These are phyloP conservation scores for Etheostoma cragini DNA, from an alignment of 2,113 vertebrate species.

Conservation along the genomic window DNA sequence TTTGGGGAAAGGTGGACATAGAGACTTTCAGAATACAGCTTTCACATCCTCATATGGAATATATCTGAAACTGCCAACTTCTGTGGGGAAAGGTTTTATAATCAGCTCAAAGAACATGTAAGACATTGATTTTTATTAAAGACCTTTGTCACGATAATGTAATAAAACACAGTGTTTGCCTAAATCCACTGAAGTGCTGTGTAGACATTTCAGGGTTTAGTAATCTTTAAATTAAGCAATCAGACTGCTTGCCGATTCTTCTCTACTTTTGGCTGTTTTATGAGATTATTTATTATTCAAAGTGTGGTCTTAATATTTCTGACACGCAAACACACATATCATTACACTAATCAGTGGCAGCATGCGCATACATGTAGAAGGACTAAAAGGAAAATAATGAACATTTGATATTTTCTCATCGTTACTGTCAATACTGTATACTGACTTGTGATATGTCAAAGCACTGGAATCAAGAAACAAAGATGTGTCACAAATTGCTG, in stretches of 20 bases:
- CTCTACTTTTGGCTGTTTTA: not conserved
- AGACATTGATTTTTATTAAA: not conserved
- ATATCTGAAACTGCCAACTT: not conserved
- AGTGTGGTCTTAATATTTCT: constrained; percentile 15
- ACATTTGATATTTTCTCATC: constrained; percentile 9
- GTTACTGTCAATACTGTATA: constrained; percentile 4
- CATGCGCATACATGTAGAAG: not conserved
- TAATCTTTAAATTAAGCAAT: constrained; percentile 8
- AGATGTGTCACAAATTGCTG: constrained; percentile 6
- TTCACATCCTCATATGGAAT: not conserved
- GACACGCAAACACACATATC: constrained; percentile 32
- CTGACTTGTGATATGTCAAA: constrained; percentile 22
- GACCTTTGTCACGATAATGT: not conserved
- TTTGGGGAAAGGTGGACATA: not conserved
- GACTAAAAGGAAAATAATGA: constrained; percentile 15
- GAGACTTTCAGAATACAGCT: no score
- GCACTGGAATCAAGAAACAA: constrained; percentile 63
- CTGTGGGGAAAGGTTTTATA: not conserved
- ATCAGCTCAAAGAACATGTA: not conserved
- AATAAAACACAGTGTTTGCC: not conserved
- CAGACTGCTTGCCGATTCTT: constrained; percentile 13
- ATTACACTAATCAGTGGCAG: constrained; percentile 32
- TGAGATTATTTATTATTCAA: constrained; percentile 53
- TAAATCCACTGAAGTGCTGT: not conserved
- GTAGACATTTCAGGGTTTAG: not conserved